Evolutionary conservation across 2,113 vertebrate genomes (phyloP).

Genomic region (Neotragus moschatus): DNA sequence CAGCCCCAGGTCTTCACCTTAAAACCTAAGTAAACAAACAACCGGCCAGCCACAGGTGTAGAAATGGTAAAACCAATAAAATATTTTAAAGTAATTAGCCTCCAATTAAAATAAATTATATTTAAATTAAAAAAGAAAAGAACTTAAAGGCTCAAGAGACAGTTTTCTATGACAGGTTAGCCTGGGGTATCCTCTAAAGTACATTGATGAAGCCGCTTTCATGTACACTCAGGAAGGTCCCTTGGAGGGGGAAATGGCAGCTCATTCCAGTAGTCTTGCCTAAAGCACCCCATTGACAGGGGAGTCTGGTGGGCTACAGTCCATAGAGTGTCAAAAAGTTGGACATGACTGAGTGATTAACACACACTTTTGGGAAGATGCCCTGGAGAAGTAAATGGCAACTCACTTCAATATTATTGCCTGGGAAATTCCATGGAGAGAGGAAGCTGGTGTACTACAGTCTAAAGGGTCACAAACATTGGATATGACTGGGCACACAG

Average conservation of each 20-base stretch:
- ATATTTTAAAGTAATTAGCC: too few relatives aligned
- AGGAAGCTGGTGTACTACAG: neutral
- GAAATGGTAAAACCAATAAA: neutral
- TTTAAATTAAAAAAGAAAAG: neutral
- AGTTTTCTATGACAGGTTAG: neutral
- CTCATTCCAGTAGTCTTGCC: neutral
- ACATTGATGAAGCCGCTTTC: neutral
- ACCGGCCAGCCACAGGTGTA: neutral
- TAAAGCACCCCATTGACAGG: neutral
- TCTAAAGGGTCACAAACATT: neutral
- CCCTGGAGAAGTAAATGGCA: too few relatives aligned
- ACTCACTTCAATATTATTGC: too few relatives aligned
- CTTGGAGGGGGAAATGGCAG: rapidly evolving
- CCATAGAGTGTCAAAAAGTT: neutral
- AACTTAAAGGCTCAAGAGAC: neutral
- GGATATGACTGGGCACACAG: neutral
- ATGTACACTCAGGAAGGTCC: neutral
- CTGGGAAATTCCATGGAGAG: neutral
- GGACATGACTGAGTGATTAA: neutral
- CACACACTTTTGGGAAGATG: too few relatives aligned
- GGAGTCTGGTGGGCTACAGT: neutral
- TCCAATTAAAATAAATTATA: too few relatives aligned
- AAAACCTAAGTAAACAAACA: neutral
- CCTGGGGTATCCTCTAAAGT: neutral
- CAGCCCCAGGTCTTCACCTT: neutral